phyloP scores from a whole-genome alignment of 92 coral and sea anemone species.

The Plumapathes pennacea region DNA sequence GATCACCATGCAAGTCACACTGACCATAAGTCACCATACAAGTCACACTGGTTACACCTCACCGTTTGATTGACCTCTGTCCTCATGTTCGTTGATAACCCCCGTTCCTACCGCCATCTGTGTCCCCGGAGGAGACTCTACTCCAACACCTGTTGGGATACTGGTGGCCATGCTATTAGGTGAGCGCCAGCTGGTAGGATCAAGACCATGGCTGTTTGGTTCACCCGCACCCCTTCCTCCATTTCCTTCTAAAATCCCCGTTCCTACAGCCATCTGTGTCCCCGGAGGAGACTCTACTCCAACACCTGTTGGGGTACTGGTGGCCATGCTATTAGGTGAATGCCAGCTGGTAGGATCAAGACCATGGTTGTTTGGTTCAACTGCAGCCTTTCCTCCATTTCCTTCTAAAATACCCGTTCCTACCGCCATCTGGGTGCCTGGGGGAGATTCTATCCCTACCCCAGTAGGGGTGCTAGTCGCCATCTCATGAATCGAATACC shows the following conservation, averaged over 20 bases:
- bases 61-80: neutral
- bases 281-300: conserved; percentile 67
- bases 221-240: conserved; percentile 13
- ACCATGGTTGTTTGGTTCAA: too few relatives aligned
- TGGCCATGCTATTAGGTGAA: too few relatives aligned
- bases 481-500: too few relatives aligned
- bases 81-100: neutral
- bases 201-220: too few relatives aligned
- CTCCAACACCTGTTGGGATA: conserved; percentile 23
- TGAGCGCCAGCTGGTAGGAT: too few relatives aligned
- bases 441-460: conserved; percentile 38
- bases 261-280: conserved; percentile 53
- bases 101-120: conserved; percentile 50
- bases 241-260: conserved; percentile 9
- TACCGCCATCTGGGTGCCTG: conserved; percentile 54
- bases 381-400: too few relatives aligned
- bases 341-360: too few relatives aligned
- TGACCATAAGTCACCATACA: too few relatives aligned
- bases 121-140: conserved; percentile 66
- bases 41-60: neutral
- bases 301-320: conserved; percentile 21
- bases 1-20: too few relatives aligned
- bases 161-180: too few relatives aligned
- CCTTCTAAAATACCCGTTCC: conserved; percentile 20
- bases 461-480: conserved; percentile 25